These are phyloP conservation scores for Scopus umbretta DNA, from an alignment of 2,113 vertebrate genomes.

Conservation along the genomic window DNA sequence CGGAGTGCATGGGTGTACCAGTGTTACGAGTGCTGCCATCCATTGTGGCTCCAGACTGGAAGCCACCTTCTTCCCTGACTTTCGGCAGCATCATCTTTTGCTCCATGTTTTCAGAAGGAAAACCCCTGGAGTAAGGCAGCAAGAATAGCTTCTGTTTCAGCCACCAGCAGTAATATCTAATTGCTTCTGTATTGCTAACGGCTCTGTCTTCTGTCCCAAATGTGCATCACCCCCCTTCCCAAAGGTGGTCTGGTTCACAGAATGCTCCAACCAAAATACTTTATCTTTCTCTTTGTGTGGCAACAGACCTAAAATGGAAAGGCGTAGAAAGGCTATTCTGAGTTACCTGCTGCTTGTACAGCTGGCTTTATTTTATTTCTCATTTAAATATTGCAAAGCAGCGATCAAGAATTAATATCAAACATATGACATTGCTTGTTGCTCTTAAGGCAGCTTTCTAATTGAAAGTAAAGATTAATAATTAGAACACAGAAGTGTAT, in stretches of 20 bases:
- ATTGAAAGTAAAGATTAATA: background rate
- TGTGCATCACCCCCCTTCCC: background rate
- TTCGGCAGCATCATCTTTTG: background rate
- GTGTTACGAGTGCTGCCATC: background rate
- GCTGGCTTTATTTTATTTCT: constrained; percentile 36
- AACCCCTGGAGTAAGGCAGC: background rate
- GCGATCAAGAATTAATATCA: background rate
- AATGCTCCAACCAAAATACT: background rate
- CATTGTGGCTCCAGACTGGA: constrained; percentile 1
- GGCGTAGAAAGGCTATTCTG: background rate
- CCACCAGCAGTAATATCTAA: background rate
- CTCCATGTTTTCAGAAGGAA: background rate
- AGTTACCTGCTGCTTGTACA: background rate
- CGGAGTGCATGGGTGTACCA: background rate
- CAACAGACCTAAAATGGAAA: background rate
- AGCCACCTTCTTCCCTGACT: accelerated
- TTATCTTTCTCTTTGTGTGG: background rate
- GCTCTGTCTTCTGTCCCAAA: background rate
- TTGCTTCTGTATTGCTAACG: background rate
- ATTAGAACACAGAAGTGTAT: background rate
- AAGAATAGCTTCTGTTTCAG: background rate
- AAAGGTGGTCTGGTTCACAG: background rate
- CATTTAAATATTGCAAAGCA: constrained; percentile 11
- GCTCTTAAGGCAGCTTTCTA: background rate
- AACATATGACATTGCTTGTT: background rate